These are phyloP conservation scores for Manis pentadactyla DNA, from an alignment of 2,797 vertebrate species.

Conservation along the genomic window DNA sequence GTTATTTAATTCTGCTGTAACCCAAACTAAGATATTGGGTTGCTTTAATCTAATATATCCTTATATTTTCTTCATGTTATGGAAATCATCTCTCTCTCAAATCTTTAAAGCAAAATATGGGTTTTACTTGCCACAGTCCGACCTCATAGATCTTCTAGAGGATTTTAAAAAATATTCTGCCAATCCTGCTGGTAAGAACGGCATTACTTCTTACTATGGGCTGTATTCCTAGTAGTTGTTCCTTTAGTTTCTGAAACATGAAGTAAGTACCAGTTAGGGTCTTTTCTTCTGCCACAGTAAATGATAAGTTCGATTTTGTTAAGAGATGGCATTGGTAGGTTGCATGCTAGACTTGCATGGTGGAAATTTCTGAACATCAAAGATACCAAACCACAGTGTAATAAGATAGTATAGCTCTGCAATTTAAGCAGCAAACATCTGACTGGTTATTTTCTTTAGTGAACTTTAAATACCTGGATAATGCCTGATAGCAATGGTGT, in stretches of 20 bases:
- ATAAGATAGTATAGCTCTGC: background rate
- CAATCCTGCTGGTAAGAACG: background rate
- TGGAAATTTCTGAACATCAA: background rate
- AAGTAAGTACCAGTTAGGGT: background rate
- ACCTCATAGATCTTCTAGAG: background rate
- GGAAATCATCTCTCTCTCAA: background rate
- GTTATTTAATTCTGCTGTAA: background rate
- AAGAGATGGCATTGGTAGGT: background rate
- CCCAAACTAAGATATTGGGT: background rate
- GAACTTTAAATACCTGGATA: background rate
- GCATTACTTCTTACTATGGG: background rate
- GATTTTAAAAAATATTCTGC: background rate
- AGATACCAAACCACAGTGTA: background rate
- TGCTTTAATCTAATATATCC: background rate
- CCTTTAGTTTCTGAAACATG: background rate
- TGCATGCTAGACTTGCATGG: background rate
- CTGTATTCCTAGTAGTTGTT: background rate
- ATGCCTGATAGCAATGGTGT: background rate
- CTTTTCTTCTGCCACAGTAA: background rate
- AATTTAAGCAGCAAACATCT: background rate
- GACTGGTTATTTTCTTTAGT: background rate
- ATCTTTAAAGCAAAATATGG: background rate
- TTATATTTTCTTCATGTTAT: background rate
- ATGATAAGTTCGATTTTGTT: background rate
- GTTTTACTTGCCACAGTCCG: background rate